Percentiles rank a stretch among this genome's conserved stretches.
Conservation (phyloP, 2,888 invertebrate species). For the Gymnocheta viridis region DNA sequence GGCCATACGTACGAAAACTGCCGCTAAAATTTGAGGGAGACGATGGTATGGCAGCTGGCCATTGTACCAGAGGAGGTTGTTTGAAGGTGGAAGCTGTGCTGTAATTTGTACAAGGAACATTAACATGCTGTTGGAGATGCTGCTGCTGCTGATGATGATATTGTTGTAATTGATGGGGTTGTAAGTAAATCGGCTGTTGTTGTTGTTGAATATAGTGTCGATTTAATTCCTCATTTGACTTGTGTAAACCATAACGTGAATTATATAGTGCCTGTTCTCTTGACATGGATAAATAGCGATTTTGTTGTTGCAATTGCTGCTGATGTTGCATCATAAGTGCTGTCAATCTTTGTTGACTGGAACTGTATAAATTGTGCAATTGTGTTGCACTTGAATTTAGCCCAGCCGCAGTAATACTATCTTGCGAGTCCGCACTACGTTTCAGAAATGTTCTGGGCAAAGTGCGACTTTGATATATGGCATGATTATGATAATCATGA, state of each 20-base stretch:
- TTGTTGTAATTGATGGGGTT: slow-evolving; percentile 60
- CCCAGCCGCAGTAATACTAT: slow-evolving; percentile 68
- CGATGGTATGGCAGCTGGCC: slow-evolving; percentile 81
- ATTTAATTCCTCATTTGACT: slow-evolving; percentile 74
- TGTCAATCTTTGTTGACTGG: slow-evolving; percentile 73
- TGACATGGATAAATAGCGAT: slow-evolving; percentile 72
- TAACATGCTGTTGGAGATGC: slow-evolving; percentile 47
- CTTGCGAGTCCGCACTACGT: slow-evolving; percentile 76
- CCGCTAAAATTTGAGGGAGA: slow-evolving; percentile 79
- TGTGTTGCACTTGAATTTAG: slow-evolving; percentile 69
- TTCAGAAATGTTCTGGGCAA: slow-evolving; percentile 80
- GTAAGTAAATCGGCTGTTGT: slow-evolving; percentile 59
- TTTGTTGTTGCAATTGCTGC: slow-evolving; percentile 72
- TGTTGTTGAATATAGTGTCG: slow-evolving; percentile 55
- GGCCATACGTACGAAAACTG: slow-evolving; percentile 74
- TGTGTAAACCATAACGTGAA: slow-evolving; percentile 73
- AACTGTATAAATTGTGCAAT: slow-evolving; percentile 72
- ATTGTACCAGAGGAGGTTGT: slow-evolving; percentile 75
- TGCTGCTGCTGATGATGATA: slow-evolving; percentile 56
- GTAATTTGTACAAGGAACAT: slow-evolving; percentile 47
- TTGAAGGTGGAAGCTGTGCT: slow-evolving; percentile 49
- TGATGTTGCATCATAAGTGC: slow-evolving; percentile 72
- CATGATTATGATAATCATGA: slow-evolving; percentile 67
- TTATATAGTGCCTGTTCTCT: slow-evolving; percentile 72
- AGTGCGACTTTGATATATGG: slow-evolving; percentile 79